Evolutionary conservation across 2,113 vertebrate genomes (phyloP).

Genomic region (Lepus timidus): DNA sequence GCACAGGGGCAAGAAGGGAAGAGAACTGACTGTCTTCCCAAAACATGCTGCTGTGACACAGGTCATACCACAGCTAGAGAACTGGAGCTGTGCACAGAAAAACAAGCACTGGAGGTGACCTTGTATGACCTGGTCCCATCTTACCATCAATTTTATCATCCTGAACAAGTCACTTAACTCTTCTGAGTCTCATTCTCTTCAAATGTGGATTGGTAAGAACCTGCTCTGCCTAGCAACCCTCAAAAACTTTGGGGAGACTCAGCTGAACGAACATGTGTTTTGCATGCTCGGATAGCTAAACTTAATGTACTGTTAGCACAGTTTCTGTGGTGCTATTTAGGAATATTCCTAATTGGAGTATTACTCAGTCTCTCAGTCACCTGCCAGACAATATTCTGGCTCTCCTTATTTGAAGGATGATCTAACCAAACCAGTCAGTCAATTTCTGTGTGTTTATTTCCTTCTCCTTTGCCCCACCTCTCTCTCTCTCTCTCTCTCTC

Average conservation of each 20-base stretch:
- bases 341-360: conserved; percentile 8
- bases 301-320: not conserved
- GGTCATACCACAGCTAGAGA: not conserved
- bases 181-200: not conserved
- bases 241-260: not conserved
- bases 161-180: not conserved
- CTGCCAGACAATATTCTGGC: not conserved
- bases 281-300: not conserved
- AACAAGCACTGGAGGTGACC: not conserved
- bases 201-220: not conserved
- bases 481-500: not conserved
- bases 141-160: not conserved
- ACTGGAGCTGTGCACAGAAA: not conserved
- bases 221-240: not conserved
- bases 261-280: not conserved
- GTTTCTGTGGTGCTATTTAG: not conserved
- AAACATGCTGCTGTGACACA: not conserved
- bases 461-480: too few relatives aligned
- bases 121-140: not conserved
- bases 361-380: not conserved
- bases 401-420: conserved; percentile 32
- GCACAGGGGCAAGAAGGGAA: not conserved
- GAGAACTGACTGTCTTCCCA: not conserved
- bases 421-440: not conserved
- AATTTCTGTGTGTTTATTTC: not conserved